These are phyloP conservation scores for Lithophane socia DNA, from an alignment of 2,888 invertebrate species.

Conservation along the genomic window DNA sequence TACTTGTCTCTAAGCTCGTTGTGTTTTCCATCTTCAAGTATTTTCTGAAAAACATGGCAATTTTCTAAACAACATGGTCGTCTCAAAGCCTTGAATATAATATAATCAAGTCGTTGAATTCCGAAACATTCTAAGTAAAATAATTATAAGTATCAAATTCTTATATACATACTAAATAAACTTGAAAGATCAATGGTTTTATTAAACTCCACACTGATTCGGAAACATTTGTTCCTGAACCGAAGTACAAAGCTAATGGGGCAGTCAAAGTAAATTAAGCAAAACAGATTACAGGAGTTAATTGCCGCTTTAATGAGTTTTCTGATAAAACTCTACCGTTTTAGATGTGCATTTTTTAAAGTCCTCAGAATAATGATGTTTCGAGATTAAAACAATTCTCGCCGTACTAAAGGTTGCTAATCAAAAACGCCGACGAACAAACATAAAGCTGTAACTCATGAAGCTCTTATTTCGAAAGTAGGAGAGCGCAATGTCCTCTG, in stretches of 20 bases:
- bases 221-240: conserved; percentile 4
- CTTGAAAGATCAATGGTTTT: background rate
- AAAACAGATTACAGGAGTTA: conserved; percentile 60
- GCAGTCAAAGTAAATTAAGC: conserved; percentile 53
- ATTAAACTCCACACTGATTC: background rate
- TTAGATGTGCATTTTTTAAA: conserved; percentile 56
- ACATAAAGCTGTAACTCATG: conserved; percentile 22
- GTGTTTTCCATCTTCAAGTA: conserved; percentile 4
- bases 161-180: background rate
- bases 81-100: background rate
- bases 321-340: conserved; percentile 63
- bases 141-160: background rate
- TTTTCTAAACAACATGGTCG: no score
- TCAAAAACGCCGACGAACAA: conserved; percentile 73
- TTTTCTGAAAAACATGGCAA: conserved; percentile 1
- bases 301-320: conserved; percentile 67
- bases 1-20: conserved; percentile 33
- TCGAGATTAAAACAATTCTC: conserved; percentile 75
- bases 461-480: conserved; percentile 50
- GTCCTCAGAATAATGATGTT: conserved; percentile 62
- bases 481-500: conserved; percentile 63
- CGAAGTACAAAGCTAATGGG: conserved; percentile 20
- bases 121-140: background rate
- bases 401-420: conserved; percentile 72
- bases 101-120: background rate